Conservation (phyloP, 37 sponge, comb jelly and placozoan genomes). For the Eunapius fragilis region DNA sequence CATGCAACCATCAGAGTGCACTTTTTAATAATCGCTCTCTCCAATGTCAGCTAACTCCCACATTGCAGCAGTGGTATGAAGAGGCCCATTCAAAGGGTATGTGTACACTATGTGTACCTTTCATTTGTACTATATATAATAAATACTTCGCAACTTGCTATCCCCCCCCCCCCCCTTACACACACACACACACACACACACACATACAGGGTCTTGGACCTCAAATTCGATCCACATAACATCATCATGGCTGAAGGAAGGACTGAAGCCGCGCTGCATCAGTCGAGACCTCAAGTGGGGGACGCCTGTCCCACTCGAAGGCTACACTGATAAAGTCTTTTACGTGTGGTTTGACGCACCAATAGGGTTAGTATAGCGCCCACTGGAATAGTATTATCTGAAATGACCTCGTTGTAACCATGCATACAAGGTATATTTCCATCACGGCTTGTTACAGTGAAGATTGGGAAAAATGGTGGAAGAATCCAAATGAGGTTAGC, state of each 20-base stretch:
- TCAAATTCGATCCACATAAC: slow-evolving; percentile 68
- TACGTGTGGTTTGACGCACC: slow-evolving; percentile 96
- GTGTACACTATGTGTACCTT: neutral
- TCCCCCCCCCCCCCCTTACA: too few relatives aligned
- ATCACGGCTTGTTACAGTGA: slow-evolving; percentile 82
- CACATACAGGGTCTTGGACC: slow-evolving; percentile 48
- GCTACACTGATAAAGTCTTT: slow-evolving; percentile 85
- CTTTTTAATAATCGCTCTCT: too few relatives aligned
- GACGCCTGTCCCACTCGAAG: slow-evolving; percentile 85
- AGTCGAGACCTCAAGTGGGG: slow-evolving; percentile 92
- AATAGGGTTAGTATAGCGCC: slow-evolving; percentile 69
- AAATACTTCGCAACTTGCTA: too few relatives aligned
- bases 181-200: too few relatives aligned
- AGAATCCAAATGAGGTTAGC: slow-evolving; percentile 76
- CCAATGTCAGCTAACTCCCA: slow-evolving; percentile 29
- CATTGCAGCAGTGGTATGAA: slow-evolving; percentile 34
- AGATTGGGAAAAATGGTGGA: slow-evolving; percentile 93
- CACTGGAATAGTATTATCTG: too few relatives aligned
- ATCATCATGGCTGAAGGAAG: slow-evolving; percentile 78
- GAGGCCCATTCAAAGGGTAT: slow-evolving; percentile 22
- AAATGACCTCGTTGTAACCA: too few relatives aligned
- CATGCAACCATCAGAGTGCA: too few relatives aligned
- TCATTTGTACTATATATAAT: neutral
- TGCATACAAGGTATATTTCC: slow-evolving; percentile 71
- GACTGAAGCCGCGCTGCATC: slow-evolving; percentile 81